Base-by-base conservation (phyloP, 2,888 invertebrate species). In the Leucophenga montana region DNA sequence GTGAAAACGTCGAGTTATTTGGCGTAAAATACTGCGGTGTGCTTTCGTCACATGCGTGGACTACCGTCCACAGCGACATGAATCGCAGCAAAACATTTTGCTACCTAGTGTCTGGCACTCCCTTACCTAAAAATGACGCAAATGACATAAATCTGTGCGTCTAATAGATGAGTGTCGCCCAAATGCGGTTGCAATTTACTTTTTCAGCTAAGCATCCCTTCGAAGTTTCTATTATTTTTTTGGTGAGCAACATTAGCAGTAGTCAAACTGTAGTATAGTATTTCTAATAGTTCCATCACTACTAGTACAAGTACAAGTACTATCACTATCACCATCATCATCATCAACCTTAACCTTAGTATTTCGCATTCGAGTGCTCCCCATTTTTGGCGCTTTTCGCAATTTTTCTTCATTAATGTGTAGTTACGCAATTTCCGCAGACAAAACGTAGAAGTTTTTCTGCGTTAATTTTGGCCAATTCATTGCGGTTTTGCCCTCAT, bases 381-480 rank as follows among this genome's bases (percentile, higher is more conserved):
- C 66, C 18, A 64, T 31, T 18, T 4, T 39, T 6, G 70, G 72
- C 80, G 68, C 11, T 70, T 74, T 77, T 72, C 44, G 57, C 71
- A 71, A 80, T 81, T 83, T 81, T 83, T 82, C 82, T 82, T 83
- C 82, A 82, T 82, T 82, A 82, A 82, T 82, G 77, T 72, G 78
- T 82, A 80, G 84, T 82, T 82, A 82, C 81, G 83, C 81, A 80
- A 78, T 82, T 82, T 84, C 79, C 75, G 81, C 74, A 78, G 64
- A 69, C 66, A 64, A 57, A 75, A 57, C 22, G 14, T 8, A 74
- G 6, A 79, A 79, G 71, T 84, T 74, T 69, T 75, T 65, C 75
- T 80, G 77, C 83, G 84, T 84, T 84, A 82, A 82, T 84, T 82
- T 83, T 76, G 78, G 83, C 79, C 81, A 83, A 81, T 84, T 84